Evolutionary conservation across 2,888 invertebrate genomes (phyloP).

Genomic region (Ormyrus thymus): DNA sequence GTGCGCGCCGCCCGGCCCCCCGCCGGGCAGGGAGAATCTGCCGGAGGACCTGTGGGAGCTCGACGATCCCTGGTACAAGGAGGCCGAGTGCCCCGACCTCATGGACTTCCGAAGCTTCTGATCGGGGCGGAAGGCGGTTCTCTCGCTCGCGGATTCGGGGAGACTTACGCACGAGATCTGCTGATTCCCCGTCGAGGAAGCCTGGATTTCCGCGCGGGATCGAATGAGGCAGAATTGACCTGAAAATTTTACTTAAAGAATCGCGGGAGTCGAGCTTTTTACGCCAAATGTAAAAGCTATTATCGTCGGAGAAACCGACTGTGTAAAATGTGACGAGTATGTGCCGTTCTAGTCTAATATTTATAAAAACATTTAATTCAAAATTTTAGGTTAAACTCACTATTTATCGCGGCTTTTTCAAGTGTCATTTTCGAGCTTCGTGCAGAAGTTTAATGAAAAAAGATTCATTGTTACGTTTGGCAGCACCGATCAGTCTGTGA

Average conservation of each 20-base stretch:
- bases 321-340: no score
- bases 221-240: not conserved
- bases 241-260: not conserved
- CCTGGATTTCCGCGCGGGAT: not conserved
- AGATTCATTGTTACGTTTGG: not conserved
- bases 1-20: slow-evolving; percentile 48
- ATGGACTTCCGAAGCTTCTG: slow-evolving; percentile 56
- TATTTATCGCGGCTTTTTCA: not conserved
- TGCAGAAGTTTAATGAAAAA: not conserved
- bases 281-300: no score
- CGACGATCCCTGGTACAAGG: slow-evolving; percentile 66
- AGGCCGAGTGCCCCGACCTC: slow-evolving; percentile 59
- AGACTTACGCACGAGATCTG: not conserved
- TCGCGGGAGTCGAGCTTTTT: no score
- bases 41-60: slow-evolving; percentile 66
- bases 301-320: no score
- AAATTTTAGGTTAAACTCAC: not conserved
- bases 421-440: slow-evolving; percentile 3
- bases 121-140: not conserved
- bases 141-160: no score
- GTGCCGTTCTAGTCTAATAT: not conserved
- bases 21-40: slow-evolving; percentile 61
- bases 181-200: not conserved
- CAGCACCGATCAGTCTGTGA: not conserved
- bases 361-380: not conserved